Base-by-base conservation (phyloP, 2,888 invertebrate genomes). In the Oscheius sp. region DNA sequence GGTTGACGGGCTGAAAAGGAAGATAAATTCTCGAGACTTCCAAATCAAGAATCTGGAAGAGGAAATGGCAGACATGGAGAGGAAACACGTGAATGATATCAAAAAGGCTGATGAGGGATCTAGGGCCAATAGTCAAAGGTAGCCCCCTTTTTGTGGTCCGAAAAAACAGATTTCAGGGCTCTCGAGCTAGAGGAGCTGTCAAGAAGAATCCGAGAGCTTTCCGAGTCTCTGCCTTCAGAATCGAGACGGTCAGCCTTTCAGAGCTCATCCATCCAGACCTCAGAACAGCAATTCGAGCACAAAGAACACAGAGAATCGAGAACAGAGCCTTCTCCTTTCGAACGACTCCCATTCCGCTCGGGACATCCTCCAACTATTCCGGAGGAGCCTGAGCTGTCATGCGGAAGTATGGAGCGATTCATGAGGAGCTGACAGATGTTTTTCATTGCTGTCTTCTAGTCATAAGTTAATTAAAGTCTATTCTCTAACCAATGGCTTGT, bases 1-100 rank as follows among this genome's bases (percentile, higher is more conserved):
- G 35, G 76, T 85, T 2, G 85, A 84, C 32, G 78, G 76, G n/a
- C 55, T 85, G 57, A 79, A 74, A 47, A 78, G 76, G 53, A 82
- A 84, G 74, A 79, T 83, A 13, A 70, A 59, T n/a, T 35, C 70
- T n/a, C 47, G 60, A 1, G 70, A 70, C 11, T 60, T 70, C 37
- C 70, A 70, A 59, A 59, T 70, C 32, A 70, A 59, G 57, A 73
- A 65, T 37, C 21, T 62, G 63, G 68, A 63, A 50, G 73, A 75
- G 5, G 60, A 73, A 57, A 37, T 75, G 72, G 48, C 60, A 3
- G 75, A 77, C 9, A 62, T 47, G 35, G 77, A 77, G 42, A 74
- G 55, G 51, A 71, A 75, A 37, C 66, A 73, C n/a, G 75, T 63
- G 29, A 68, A 77, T 50, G 70, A 72, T 21, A 35, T 75, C 9